These are phyloP conservation scores for Asobara japonica DNA, from an alignment of 1,140 invertebrate species.

Conservation along the genomic window DNA sequence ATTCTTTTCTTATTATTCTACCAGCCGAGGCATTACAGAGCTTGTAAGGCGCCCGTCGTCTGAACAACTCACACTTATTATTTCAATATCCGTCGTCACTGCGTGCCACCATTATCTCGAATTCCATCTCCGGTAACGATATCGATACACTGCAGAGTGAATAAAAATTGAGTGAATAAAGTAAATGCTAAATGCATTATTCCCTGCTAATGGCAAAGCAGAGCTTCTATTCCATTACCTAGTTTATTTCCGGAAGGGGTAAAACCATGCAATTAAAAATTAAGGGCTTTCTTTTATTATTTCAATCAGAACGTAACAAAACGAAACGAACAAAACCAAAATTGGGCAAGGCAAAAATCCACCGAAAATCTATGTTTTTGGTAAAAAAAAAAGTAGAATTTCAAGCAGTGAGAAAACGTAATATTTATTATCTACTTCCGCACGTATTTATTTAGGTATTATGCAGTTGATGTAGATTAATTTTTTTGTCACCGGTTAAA, in stretches of 20 bases:
- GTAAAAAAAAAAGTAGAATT: no score
- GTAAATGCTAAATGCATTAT: not conserved
- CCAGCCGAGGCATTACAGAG: not conserved
- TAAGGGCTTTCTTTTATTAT: no score
- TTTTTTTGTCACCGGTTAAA: no score
- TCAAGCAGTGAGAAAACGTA: no score
- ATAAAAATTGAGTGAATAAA: not conserved
- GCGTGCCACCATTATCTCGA: not conserved
- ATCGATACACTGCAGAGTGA: not conserved
- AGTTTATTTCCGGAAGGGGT: not conserved
- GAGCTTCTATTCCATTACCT: not conserved
- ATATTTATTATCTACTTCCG: no score
- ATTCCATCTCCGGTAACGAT: not conserved
- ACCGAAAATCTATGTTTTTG: no score
- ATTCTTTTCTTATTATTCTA: not conserved
- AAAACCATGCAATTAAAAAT: no score
- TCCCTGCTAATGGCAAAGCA: not conserved
- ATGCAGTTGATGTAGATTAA: no score
- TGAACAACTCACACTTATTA: not conserved
- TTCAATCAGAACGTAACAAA: no score
- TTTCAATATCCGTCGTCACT: not conserved
- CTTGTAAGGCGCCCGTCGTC: not conserved
- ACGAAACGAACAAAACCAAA: no score
- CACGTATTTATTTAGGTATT: no score
- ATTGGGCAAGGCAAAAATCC: no score